Conservation (phyloP, 35 echinoderm and acorn worm genomes). For the Holothuria glaberrima region DNA sequence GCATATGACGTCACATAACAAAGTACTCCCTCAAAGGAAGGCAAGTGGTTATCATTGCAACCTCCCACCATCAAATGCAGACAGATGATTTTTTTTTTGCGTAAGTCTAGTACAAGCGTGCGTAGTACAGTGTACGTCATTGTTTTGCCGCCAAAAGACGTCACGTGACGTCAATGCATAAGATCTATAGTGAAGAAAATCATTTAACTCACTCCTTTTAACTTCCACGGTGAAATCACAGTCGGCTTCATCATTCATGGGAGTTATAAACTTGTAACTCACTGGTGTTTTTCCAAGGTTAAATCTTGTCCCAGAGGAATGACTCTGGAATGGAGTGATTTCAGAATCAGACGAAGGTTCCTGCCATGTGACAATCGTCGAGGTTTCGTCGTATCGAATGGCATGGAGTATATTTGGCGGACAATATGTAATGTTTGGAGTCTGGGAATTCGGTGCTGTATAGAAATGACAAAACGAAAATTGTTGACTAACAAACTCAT, state of each 20-base stretch:
- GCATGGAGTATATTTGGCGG: constrained; percentile 7
- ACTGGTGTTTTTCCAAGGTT: background rate
- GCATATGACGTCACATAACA: no score
- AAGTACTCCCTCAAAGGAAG: no score
- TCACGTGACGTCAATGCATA: no score
- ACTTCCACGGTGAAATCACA: constrained; percentile 30
- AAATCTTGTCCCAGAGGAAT: background rate
- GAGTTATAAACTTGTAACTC: background rate
- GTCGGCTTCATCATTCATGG: no score
- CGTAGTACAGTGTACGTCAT: no score
- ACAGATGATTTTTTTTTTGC: no score
- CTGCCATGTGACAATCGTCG: background rate
- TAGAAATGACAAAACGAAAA: background rate
- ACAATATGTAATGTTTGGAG: background rate
- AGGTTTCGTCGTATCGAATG: background rate
- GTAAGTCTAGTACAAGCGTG: no score
- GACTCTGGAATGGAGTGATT: background rate
- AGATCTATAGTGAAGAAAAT: no score
- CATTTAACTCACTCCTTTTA: background rate
- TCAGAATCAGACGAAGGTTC: background rate
- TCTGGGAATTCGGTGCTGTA: background rate
- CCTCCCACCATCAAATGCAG: no score
- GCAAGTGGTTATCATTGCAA: no score
- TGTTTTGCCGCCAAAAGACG: no score
- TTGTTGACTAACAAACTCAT: no score